phyloP scores from a whole-genome alignment of 2,113 vertebrate species.

The Laticauda laticaudata region DNA sequence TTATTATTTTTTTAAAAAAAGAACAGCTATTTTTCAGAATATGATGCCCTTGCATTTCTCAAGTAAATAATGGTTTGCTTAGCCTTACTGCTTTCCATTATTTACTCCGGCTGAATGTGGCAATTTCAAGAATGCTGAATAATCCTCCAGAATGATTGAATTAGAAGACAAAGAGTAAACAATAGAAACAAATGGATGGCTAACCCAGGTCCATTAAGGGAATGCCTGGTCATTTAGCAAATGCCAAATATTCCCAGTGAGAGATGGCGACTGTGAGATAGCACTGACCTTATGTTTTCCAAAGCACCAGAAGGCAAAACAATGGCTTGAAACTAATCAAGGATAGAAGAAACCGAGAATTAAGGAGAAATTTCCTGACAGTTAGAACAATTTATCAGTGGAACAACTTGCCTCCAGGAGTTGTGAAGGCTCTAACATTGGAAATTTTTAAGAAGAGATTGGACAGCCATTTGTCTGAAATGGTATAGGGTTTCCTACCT shows the following conservation, averaged over 20 bases:
- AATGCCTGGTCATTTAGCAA: not conserved
- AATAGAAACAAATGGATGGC: not conserved
- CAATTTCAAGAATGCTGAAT: not conserved
- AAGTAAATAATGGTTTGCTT: not conserved
- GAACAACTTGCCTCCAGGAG: no score
- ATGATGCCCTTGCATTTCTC: not conserved
- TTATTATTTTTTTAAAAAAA: not conserved
- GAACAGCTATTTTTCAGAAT: not conserved
- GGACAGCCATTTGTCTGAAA: no score
- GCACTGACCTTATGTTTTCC: not conserved
- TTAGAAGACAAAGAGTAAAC: not conserved
- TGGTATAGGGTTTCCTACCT: no score
- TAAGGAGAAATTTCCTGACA: no score
- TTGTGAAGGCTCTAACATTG: no score
- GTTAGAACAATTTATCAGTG: no score
- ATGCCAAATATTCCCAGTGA: not conserved
- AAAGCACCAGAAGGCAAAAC: not conserved
- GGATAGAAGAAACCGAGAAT: not conserved
- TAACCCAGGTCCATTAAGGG: not conserved
- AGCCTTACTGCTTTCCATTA: not conserved
- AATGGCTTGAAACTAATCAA: not conserved
- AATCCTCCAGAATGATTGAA: not conserved
- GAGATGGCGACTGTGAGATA: not conserved
- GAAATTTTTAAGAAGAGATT: no score
- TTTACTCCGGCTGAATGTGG: not conserved